Conservation (phyloP, 2,888 invertebrate species). For the Acheta domesticus region DNA sequence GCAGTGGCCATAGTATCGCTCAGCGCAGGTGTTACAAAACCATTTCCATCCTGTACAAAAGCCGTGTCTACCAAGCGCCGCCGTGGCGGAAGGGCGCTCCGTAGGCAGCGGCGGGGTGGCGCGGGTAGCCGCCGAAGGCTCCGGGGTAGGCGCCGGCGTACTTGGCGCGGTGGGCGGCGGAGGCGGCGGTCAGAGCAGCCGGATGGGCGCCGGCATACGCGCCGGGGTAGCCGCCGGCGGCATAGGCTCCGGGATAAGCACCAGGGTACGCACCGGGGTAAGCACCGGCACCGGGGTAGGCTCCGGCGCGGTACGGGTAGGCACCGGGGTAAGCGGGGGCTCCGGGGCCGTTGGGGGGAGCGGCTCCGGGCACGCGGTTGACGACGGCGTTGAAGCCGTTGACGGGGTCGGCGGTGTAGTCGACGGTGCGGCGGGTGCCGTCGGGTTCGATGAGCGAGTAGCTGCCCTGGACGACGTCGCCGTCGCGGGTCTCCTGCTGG, state of each 20-base stretch:
- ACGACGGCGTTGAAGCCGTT: conserved; percentile 18
- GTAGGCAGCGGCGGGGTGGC: background rate
- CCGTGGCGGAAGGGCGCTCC: background rate
- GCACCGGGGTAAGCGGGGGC: background rate
- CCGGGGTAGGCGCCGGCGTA: background rate
- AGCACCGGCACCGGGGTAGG: background rate
- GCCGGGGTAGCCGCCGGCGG: background rate
- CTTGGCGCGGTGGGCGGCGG: background rate
- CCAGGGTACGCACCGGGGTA: background rate
- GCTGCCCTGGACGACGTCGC: background rate
- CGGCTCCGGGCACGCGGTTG: background rate
- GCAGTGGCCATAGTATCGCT: no score
- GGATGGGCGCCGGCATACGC: background rate
- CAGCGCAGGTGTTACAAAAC: no score
- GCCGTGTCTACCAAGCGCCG: background rate
- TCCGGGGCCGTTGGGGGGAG: background rate
- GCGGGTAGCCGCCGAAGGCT: background rate
- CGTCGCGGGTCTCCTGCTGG: conserved; percentile 6
- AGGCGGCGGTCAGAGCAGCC: background rate
- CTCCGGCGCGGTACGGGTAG: background rate
- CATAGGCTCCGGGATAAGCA: background rate
- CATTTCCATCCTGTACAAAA: no score
- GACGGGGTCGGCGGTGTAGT: conserved; percentile 10
- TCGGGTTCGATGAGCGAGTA: background rate
- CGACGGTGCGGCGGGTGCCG: background rate